Evolutionary conservation across 2,888 invertebrate genomes (phyloP), one percentile per base, ranked within the genome.

Genomic region (Helicoverpa assulta): DNA sequence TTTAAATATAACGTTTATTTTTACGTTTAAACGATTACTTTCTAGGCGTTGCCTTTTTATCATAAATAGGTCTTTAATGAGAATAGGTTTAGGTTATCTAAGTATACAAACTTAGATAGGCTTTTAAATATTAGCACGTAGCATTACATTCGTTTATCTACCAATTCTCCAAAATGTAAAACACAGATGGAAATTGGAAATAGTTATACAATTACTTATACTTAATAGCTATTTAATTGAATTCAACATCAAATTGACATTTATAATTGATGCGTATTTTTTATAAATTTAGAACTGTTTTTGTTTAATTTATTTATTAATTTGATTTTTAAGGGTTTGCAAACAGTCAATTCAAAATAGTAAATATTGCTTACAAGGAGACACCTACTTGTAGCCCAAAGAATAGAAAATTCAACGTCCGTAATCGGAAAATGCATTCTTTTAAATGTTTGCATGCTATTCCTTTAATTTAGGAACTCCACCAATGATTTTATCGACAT

Each of bases 211-310:
- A 40, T 56, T 78, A 72, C 21, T 52, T 66, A 59, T 43, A 67
- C 75, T 75, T 80, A 83, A 10, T 55, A 61, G 19, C 75, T 82
- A 83, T 59, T 58, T 85, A 85, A 83, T 88, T 86, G 83, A 86
- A 81, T 75, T 73, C 67, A 84, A 85, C 83, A 86, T 88, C 82
- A 88, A 93, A 93, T 94, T 93, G 93, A 94, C 93, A 89, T 89
- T 88, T 82, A 85, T 94, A 93, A 94, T 93, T 94, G 93, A 91
- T 91, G 87, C 85, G 82, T 80, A 82, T 76, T 78, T 76, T 78
- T 81, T 80, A 59, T 37, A 37, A 60, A 18, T 80, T 78, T 67
- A 71, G 75, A 77, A 70, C 60, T 57, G 53, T 67, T 51, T 55
- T 56, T 47, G 8, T 8, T 16, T 21, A 16, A 19, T 60, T 71